phyloP scores from a whole-genome alignment of 2,113 vertebrate genomes.

The Petrocephalus microphthalmus region DNA sequence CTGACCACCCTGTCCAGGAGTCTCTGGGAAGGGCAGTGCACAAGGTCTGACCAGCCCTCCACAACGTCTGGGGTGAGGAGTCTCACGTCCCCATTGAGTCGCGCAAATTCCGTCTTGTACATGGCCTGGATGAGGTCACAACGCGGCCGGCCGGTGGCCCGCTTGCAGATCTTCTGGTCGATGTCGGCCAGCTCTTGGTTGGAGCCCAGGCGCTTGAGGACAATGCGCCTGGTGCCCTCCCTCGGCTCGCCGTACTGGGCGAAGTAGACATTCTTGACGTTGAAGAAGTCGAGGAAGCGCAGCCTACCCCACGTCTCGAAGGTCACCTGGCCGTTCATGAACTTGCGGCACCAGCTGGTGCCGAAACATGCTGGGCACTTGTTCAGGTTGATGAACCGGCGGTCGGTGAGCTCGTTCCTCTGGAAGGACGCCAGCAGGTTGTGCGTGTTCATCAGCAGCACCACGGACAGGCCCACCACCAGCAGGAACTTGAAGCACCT shows the following conservation, averaged over 20 bases:
- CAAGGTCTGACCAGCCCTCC: slow-evolving; percentile 97
- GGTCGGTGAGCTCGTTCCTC: slow-evolving; percentile 93
- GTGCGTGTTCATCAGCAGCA: slow-evolving; percentile 92
- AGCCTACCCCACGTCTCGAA: slow-evolving; percentile 94
- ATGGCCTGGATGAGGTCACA: slow-evolving; percentile 93
- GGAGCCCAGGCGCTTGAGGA: slow-evolving; percentile 91
- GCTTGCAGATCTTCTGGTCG: slow-evolving; percentile 95
- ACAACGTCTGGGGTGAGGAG: slow-evolving; percentile 95
- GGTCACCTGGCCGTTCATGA: slow-evolving; percentile 93
- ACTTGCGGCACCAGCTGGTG: slow-evolving; percentile 98
- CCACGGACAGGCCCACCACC: slow-evolving; percentile 81
- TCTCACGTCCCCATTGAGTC: slow-evolving; percentile 91
- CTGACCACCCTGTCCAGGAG: slow-evolving; percentile 91
- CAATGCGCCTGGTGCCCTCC: slow-evolving; percentile 86
- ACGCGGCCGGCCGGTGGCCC: slow-evolving; percentile 85
- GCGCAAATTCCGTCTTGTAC: slow-evolving; percentile 91
- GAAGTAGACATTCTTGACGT: slow-evolving; percentile 97
- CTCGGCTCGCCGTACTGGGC: slow-evolving; percentile 94
- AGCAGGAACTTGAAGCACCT: slow-evolving; percentile 91
- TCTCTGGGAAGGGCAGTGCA: slow-evolving; percentile 96
- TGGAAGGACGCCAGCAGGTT: slow-evolving; percentile 93
- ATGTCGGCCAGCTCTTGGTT: slow-evolving; percentile 91
- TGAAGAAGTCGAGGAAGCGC: slow-evolving; percentile 91
- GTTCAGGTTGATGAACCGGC: slow-evolving; percentile 88
- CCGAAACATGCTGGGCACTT: slow-evolving; percentile 96